Evolutionary conservation across 2,113 vertebrate genomes (phyloP), one percentile per base, ranked within the genome.

Genomic region (Agapornis roseicollis): DNA sequence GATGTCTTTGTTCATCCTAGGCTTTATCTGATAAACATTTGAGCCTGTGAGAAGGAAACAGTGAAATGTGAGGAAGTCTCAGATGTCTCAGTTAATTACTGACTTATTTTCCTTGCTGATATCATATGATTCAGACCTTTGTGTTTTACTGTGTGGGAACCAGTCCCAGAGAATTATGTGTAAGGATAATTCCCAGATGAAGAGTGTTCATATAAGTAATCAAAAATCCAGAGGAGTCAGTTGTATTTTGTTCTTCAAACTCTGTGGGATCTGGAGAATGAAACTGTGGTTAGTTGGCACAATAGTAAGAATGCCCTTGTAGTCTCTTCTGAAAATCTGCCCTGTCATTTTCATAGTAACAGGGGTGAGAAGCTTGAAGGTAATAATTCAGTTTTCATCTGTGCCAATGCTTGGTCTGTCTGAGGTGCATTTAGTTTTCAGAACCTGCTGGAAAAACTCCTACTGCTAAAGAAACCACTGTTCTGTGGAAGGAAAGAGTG

Each of bases 1-100:
- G 12, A 18, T 46, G 9, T n/a, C 15, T 66, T 81, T 70, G 5
- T 7, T n/a, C 9, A 58, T 93, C 8, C 5, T 46, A 3, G 5
- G 19, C 41, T 71, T 85, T 85, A 10, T 58, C 82, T 71, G 8
- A 41, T 46, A 44, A 90, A 66, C 10, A 20, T n/a, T 41, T 72
- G 9, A 70, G 37, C 28, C 31, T 50, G 8, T 35, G 15, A 79
- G 27, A 14, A 84, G 6, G 39, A 69, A 39, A 7, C 66, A 69
- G 12, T 6, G 1, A 39, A 17, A 17, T 25, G 5, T 17, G 5
- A 7, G 19, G 17, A 17, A 17, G 4, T 3, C 2, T 63, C 24
- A 13, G 2, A 24, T 7, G 9, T 3, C 17, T 22, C 29, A 16
- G 15, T 29, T 49, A 20, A 39, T 70, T 56, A 66, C 9, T 44